Percentiles rank a stretch among this genome's conserved stretches.
phyloP scores from a whole-genome alignment of 2,888 invertebrate species.

The Lasioglossum zephyrum region DNA sequence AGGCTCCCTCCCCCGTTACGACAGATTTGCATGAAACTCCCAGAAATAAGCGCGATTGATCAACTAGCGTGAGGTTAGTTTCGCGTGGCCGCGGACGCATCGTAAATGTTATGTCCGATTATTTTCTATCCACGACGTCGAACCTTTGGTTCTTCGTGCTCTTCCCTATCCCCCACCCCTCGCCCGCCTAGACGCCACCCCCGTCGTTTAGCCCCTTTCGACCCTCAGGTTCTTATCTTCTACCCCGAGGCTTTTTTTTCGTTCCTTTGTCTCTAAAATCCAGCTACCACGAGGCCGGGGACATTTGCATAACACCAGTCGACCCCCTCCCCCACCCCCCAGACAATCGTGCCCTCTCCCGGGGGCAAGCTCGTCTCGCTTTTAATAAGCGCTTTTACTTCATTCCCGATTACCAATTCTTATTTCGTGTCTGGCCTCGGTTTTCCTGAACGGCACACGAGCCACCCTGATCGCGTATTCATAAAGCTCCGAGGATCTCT shows the following conservation, averaged over 20 bases:
- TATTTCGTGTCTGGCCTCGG: slow-evolving; percentile 48
- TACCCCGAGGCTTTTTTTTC: background rate
- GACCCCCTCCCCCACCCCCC: background rate
- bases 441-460: slow-evolving; percentile 42
- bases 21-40: slow-evolving; percentile 64
- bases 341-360: slow-evolving; percentile 32
- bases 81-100: slow-evolving; percentile 50
- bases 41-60: slow-evolving; percentile 57
- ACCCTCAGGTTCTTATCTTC: background rate
- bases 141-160: slow-evolving; percentile 21
- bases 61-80: slow-evolving; percentile 47
- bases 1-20: slow-evolving; percentile 36
- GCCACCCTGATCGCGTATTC: slow-evolving; percentile 59
- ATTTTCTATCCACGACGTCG: slow-evolving; percentile 47
- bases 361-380: slow-evolving; percentile 31
- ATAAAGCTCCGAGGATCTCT: slow-evolving; percentile 49
- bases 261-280: slow-evolving; percentile 26
- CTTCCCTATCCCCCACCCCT: background rate
- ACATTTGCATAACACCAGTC: slow-evolving; percentile 57
- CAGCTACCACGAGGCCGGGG: background rate
- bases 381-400: slow-evolving; percentile 59
- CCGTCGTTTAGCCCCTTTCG: background rate
- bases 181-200: background rate
- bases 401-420: slow-evolving; percentile 57
- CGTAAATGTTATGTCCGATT: slow-evolving; percentile 51